phyloP scores from a whole-genome alignment of 2,888 invertebrate species.

The Lysandra bellargus region DNA sequence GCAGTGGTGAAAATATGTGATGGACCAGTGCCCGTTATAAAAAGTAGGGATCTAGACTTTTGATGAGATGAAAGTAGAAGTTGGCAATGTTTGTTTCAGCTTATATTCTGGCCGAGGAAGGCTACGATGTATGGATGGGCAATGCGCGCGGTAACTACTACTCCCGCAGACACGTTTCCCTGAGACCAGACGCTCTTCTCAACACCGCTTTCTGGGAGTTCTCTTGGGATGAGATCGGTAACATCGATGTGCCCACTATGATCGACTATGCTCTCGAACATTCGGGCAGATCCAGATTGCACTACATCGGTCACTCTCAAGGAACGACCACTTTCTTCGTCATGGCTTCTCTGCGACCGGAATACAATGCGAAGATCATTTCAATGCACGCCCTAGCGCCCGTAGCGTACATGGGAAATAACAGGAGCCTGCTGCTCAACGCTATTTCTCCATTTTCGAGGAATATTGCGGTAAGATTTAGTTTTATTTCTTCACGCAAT shows the following conservation, averaged over 20 bases:
- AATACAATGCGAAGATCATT: slow-evolving; percentile 84
- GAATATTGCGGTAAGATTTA: slow-evolving; percentile 59
- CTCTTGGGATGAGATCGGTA: slow-evolving; percentile 92
- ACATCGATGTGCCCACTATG: slow-evolving; percentile 88
- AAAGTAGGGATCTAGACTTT: too few relatives aligned
- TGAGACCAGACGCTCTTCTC: slow-evolving; percentile 59
- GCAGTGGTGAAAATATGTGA: too few relatives aligned
- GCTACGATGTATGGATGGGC: slow-evolving; percentile 91
- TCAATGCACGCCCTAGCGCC: slow-evolving; percentile 86
- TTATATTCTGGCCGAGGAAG: slow-evolving; percentile 82
- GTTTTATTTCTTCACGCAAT: too few relatives aligned
- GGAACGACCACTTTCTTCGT: slow-evolving; percentile 84
- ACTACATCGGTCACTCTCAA: slow-evolving; percentile 91
- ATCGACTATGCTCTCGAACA: slow-evolving; percentile 85
- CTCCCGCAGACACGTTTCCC: slow-evolving; percentile 75
- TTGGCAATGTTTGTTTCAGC: slow-evolving; percentile 48
- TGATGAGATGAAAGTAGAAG: neutral
- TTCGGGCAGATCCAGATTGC: slow-evolving; percentile 82
- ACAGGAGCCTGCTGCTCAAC: slow-evolving; percentile 64
- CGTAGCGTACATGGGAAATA: slow-evolving; percentile 82
- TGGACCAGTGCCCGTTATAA: too few relatives aligned
- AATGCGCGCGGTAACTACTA: slow-evolving; percentile 89
- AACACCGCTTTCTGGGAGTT: slow-evolving; percentile 83
- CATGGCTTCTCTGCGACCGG: slow-evolving; percentile 82
- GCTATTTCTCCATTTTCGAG: slow-evolving; percentile 49